phyloP scores from a whole-genome alignment of 1,140 invertebrate genomes.

The Papilio machaon region DNA sequence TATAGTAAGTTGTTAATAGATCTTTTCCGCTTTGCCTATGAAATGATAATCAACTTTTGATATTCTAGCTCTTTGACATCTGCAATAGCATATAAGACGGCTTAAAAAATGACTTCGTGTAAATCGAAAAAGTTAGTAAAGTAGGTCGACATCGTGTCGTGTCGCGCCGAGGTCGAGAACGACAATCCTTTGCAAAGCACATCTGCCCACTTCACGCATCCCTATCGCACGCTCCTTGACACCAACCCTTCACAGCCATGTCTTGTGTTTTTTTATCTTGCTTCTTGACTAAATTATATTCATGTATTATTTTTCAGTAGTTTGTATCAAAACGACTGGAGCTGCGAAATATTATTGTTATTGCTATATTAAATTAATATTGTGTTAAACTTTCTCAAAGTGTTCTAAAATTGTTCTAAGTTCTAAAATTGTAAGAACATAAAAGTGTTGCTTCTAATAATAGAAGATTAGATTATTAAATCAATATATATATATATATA shows the following conservation, averaged over 20 bases:
- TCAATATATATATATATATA: no score
- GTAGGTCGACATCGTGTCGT: slow-evolving; percentile 47
- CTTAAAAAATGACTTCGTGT: slow-evolving; percentile 47
- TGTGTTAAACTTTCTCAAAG: no score
- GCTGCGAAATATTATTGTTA: no score
- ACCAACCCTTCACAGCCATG: slow-evolving; percentile 20
- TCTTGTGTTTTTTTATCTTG: slow-evolving; percentile 35
- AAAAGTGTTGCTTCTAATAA: no score
- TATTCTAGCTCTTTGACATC: slow-evolving; percentile 16
- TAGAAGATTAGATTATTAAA: no score
- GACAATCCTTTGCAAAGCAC: slow-evolving; percentile 54
- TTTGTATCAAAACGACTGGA: not conserved
- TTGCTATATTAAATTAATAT: not conserved
- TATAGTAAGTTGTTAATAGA: no score
- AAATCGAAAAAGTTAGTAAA: slow-evolving; percentile 54
- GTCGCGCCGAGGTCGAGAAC: slow-evolving; percentile 49
- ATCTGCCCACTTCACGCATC: slow-evolving; percentile 46
- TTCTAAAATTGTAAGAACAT: no score
- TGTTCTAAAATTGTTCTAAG: no score
- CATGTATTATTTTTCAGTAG: not conserved
- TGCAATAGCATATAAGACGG: slow-evolving; percentile 33
- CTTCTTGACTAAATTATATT: slow-evolving; percentile 14
- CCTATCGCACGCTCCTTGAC: slow-evolving; percentile 32
- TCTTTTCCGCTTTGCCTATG: not conserved
- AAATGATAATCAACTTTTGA: not conserved